These are phyloP conservation scores for Iselma pallidipennis DNA, from an alignment of 2,888 invertebrate species.

Conservation along the genomic window DNA sequence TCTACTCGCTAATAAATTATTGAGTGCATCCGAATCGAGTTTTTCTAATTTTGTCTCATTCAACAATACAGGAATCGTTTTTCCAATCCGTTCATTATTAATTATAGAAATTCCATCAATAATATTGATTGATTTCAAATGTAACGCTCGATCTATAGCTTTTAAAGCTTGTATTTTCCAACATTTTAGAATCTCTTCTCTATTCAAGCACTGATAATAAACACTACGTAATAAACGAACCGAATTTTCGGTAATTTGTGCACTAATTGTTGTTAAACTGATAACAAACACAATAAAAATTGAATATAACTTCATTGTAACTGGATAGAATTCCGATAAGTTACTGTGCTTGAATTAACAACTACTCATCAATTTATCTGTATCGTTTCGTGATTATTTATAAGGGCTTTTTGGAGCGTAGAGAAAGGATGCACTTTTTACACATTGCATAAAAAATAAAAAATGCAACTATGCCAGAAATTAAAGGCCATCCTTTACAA, in stretches of 20 bases:
- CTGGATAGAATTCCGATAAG: conserved; percentile 30
- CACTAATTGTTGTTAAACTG: conserved; percentile 4
- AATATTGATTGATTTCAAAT: conserved; percentile 64
- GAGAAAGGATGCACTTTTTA: conserved; percentile 6
- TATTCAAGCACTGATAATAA: conserved; percentile 66
- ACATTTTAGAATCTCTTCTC: conserved; percentile 69
- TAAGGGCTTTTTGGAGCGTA: conserved; percentile 6
- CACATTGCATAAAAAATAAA: no score
- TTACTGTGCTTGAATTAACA: conserved; percentile 6
- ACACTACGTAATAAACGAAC: conserved; percentile 60
- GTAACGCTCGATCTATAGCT: conserved; percentile 66
- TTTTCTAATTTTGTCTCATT: conserved; percentile 61
- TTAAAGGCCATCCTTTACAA: no score
- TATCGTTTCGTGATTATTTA: conserved; percentile 10
- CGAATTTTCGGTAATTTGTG: conserved; percentile 29
- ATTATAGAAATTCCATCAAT: conserved; percentile 67
- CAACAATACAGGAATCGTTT: conserved; percentile 21
- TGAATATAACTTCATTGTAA: conserved; percentile 18
- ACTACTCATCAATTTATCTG: conserved; percentile 6
- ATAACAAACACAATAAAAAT: conserved; percentile 3
- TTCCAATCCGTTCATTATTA: conserved; percentile 42
- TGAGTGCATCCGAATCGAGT: conserved; percentile 64
- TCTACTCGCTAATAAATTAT: conserved; percentile 62
- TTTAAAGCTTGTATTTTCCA: conserved; percentile 72
- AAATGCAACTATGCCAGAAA: no score